Conservation (phyloP, 2,113 vertebrate genomes). For the Cranoglanis bouderius region DNA sequence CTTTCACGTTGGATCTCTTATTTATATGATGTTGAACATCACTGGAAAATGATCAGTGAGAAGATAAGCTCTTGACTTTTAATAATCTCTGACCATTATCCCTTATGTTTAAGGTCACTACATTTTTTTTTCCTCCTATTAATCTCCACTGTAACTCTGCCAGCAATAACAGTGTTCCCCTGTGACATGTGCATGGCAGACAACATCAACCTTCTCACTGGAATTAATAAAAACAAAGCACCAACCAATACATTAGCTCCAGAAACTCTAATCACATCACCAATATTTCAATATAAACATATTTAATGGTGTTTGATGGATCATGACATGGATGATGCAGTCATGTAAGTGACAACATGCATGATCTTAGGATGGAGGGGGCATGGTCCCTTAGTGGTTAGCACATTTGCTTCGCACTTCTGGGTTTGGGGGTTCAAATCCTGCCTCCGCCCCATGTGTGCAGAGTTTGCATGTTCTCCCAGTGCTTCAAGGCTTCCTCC, state of each 20-base stretch:
- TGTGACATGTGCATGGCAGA: not conserved
- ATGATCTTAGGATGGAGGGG: no score
- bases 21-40: not conserved
- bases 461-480: no score
- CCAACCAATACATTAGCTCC: not conserved
- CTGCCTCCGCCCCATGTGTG: no score
- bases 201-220: not conserved
- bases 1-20: not conserved
- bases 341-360: not conserved
- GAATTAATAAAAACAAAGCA: not conserved
- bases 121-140: not conserved
- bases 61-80: not conserved
- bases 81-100: not conserved
- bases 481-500: no score
- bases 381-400: no score
- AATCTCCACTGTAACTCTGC: not conserved
- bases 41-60: not conserved
- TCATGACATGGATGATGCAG: not conserved
- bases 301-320: not conserved
- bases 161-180: not conserved
- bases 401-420: no score
- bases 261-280: not conserved
- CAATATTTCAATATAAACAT: not conserved
- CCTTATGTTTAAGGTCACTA: not conserved
- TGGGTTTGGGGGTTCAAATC: no score